Conservation (phyloP, 2,888 invertebrate genomes). For the Halictus quadricinctus region DNA sequence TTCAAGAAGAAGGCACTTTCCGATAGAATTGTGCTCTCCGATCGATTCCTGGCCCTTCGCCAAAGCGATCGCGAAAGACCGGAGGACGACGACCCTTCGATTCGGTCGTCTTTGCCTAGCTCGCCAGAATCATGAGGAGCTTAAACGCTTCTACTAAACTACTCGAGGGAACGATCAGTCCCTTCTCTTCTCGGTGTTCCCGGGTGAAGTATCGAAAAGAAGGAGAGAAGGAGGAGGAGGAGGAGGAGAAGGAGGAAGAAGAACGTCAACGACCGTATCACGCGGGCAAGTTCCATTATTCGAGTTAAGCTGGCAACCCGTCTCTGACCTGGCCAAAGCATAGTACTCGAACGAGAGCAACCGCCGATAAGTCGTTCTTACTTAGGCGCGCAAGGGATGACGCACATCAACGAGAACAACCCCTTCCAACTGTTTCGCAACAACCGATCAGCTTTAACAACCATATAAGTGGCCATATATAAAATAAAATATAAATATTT, state of each 20-base stretch:
- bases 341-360: neutral
- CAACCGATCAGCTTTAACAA: too few species aligned
- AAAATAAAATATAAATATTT: too few species aligned
- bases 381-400: neutral
- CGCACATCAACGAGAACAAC: neutral
- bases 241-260: neutral
- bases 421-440: neutral
- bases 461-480: too few species aligned
- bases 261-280: constrained; percentile 11
- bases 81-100: constrained; percentile 1
- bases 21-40: neutral
- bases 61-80: neutral
- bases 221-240: neutral
- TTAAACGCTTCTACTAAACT: constrained; percentile 6
- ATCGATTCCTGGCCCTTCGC: constrained; percentile 6
- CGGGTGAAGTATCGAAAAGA: neutral
- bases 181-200: neutral
- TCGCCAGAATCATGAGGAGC: neutral
- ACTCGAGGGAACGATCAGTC: neutral
- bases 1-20: constrained; percentile 6
- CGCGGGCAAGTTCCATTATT: constrained; percentile 9
- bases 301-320: neutral
- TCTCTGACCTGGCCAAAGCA: neutral
- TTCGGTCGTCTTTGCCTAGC: neutral
- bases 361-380: neutral